Percentiles rank a stretch among this genome's conserved stretches.
Evolutionary conservation across 1,140 invertebrate genomes (phyloP).

Genomic region (Dinoponera quadriceps): DNA sequence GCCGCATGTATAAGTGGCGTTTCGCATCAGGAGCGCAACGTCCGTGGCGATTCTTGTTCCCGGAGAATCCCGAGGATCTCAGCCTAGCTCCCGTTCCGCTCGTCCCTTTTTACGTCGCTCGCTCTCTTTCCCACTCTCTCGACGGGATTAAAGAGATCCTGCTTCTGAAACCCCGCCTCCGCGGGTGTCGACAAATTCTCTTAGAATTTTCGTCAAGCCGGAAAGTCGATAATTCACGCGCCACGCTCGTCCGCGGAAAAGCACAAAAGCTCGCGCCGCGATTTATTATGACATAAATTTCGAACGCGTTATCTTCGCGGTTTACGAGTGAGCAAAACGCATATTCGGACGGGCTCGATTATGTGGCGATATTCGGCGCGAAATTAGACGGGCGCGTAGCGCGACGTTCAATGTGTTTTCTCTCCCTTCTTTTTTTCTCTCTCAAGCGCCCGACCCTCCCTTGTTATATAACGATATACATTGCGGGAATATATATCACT

Average conservation of each 20-base stretch:
- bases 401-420: not conserved
- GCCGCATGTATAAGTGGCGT: constrained; percentile 74
- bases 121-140: not conserved
- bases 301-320: constrained; percentile 40
- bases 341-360: constrained; percentile 30
- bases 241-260: constrained; percentile 25
- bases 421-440: not conserved
- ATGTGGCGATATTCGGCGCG: constrained; percentile 11
- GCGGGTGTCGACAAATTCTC: constrained; percentile 32
- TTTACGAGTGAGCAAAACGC: constrained; percentile 38
- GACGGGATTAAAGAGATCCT: constrained; percentile 57
- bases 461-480: constrained; percentile 3
- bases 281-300: constrained; percentile 59
- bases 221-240: constrained; percentile 52
- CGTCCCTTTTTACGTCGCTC: constrained; percentile 36
- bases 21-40: constrained; percentile 67
- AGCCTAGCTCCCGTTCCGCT: not conserved
- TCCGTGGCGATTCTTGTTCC: constrained; percentile 65
- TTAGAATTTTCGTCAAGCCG: constrained; percentile 60
- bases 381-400: constrained; percentile 21
- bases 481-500: constrained; percentile 1
- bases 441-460: not conserved
- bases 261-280: constrained; percentile 20
- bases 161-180: constrained; percentile 4
- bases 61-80: constrained; percentile 46